A percentile compares a stretch with the other conserved stretches of the same genome.
These are phyloP conservation scores for Microcebus ravelobensis DNA, from an alignment of 2,113 vertebrate species.

Conservation along the genomic window DNA sequence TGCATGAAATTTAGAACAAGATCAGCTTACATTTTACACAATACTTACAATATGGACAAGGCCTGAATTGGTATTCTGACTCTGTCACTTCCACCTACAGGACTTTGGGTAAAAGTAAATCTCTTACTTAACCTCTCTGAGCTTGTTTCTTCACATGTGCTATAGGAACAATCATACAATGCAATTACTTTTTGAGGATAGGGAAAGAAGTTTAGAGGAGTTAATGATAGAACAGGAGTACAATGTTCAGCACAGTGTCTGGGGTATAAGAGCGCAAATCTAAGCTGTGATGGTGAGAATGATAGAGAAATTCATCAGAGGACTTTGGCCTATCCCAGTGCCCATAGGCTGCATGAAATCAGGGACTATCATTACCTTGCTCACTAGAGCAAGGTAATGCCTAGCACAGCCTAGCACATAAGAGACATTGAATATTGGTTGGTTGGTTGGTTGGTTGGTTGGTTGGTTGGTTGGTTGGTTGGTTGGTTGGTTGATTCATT, in stretches of 20 bases:
- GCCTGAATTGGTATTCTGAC: not conserved
- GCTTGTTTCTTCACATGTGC: not conserved
- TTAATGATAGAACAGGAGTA: not conserved
- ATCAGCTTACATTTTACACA: not conserved
- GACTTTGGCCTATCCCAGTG: not conserved
- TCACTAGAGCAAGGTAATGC: not conserved
- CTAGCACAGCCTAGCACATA: not conserved
- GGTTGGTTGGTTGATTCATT: not conserved
- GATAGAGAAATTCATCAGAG: not conserved
- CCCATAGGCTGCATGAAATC: not conserved
- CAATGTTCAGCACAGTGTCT: not conserved
- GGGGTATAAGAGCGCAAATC: not conserved
- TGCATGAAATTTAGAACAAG: not conserved
- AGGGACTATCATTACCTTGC: not conserved
- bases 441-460: not conserved
- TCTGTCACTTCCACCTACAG: not conserved
- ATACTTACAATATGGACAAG: not conserved
- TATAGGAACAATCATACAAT: not conserved
- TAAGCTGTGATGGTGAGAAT: not conserved
- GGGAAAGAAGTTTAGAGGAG: not conserved
- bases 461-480: not conserved
- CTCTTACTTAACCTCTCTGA: slow-evolving; percentile 18
- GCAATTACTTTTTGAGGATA: not conserved
- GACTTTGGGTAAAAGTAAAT: not conserved
- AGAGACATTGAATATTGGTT: not conserved